These are phyloP conservation scores for Ariolimax columbianus DNA, from an alignment of 2,888 invertebrate species.

Conservation along the genomic window DNA sequence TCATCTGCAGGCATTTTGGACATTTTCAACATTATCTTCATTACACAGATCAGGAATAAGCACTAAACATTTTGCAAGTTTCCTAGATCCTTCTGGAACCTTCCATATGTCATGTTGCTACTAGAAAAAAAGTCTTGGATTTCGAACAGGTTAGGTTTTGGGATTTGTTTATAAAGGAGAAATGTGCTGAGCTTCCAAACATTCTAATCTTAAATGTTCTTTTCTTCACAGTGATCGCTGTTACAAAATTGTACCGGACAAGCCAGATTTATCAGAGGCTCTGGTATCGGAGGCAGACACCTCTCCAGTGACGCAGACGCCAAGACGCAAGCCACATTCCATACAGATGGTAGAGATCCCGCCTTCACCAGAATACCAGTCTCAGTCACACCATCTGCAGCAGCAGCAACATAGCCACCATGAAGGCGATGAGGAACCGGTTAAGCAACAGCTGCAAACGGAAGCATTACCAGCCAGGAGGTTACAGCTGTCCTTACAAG, in stretches of 20 bases:
- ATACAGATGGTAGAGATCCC: slow-evolving; percentile 91
- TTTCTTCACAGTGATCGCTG: slow-evolving; percentile 84
- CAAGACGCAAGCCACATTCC: slow-evolving; percentile 84
- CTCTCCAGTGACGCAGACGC: slow-evolving; percentile 41
- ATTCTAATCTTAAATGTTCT: background rate
- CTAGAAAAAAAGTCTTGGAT: too few relatives aligned
- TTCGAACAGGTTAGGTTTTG: too few relatives aligned
- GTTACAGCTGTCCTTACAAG: slow-evolving; percentile 83
- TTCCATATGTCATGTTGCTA: too few relatives aligned
- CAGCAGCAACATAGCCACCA: slow-evolving; percentile 22
- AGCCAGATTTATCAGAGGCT: background rate
- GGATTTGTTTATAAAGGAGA: too few relatives aligned
- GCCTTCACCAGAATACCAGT: slow-evolving; percentile 76
- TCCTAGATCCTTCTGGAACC: too few relatives aligned
- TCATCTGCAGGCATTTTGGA: too few relatives aligned
- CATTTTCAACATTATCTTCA: too few relatives aligned
- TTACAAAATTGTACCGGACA: slow-evolving; percentile 83
- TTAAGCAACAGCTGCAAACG: slow-evolving; percentile 24
- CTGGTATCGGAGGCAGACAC: background rate
- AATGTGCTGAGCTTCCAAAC: too few relatives aligned
- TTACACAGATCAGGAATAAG: too few relatives aligned
- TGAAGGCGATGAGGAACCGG: slow-evolving; percentile 62
- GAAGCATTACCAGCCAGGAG: background rate
- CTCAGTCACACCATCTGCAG: background rate
- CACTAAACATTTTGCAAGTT: too few relatives aligned